Percentiles rank a stretch among this genome's conserved stretches.
Conservation (phyloP, 2,113 vertebrate genomes). For the Dicerorhinus sumatrensis region DNA sequence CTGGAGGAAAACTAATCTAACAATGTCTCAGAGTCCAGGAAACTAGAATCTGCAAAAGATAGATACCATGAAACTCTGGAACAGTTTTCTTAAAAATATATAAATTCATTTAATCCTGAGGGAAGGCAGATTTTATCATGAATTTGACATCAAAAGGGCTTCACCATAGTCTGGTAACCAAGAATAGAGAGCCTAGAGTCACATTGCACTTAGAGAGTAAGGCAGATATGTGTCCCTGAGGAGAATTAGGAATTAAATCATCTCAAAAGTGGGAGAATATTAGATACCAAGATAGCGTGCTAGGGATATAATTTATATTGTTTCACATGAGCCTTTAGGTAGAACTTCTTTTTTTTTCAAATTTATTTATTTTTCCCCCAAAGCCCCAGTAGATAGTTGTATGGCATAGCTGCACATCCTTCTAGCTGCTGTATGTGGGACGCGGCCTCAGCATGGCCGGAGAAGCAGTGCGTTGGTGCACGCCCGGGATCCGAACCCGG, state of each 20-base stretch:
- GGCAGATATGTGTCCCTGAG: neutral
- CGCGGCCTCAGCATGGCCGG: no score
- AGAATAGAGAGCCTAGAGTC: neutral
- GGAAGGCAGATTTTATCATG: conserved; percentile 10
- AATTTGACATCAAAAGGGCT: conserved; percentile 1
- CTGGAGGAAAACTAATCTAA: neutral
- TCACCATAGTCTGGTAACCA: neutral
- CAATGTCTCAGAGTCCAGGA: neutral
- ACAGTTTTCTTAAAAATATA: conserved; percentile 7
- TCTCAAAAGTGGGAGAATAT: neutral
- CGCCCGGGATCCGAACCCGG: no score
- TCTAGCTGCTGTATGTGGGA: no score
- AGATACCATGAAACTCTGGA: neutral
- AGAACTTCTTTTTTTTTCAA: neutral
- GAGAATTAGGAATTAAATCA: conserved; percentile 25
- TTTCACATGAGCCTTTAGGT: neutral
- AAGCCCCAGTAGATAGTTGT: no score
- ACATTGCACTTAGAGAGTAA: neutral
- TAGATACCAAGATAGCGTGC: neutral
- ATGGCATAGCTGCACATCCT: no score
- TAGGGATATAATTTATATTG: neutral
- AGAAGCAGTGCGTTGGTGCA: no score
- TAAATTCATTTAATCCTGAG: neutral
- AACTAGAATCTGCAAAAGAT: neutral
- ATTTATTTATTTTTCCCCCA: no score